Evolutionary conservation across 2,888 invertebrate species (phyloP).

Genomic region (Acanthoscelides obtectus): DNA sequence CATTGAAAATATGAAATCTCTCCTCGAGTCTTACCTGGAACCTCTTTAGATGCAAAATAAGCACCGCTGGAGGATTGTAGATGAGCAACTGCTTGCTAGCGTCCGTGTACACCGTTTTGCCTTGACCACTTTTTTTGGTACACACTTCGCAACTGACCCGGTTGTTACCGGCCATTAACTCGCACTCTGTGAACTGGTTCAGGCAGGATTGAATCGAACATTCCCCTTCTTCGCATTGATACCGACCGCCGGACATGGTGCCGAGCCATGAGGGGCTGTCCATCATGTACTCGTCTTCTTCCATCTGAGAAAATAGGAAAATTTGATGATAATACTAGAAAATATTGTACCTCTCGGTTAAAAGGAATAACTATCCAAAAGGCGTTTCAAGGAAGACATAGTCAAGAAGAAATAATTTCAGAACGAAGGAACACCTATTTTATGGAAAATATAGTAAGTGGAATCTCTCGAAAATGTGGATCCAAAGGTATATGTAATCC

Average conservation of each 20-base stretch:
- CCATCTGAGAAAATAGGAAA: constrained; percentile 36
- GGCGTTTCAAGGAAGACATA: too few species aligned
- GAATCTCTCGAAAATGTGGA: too few species aligned
- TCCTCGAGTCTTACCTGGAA: constrained; percentile 84
- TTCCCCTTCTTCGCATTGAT: constrained; percentile 71
- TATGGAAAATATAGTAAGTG: too few species aligned
- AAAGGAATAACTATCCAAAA: too few species aligned
- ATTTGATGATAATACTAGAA: neutral
- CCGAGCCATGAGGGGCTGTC: constrained; percentile 35
- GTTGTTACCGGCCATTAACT: constrained; percentile 86
- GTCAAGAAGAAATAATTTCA: too few species aligned
- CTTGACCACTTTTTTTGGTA: constrained; percentile 66
- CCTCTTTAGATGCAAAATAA: constrained; percentile 92
- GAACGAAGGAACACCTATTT: too few species aligned
- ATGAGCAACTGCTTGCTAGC: constrained; percentile 83
- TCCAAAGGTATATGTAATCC: too few species aligned
- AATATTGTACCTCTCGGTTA: too few species aligned
- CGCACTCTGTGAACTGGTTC: constrained; percentile 86
- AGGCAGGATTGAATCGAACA: constrained; percentile 86
- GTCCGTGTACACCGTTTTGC: constrained; percentile 73
- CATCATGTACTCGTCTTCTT: constrained; percentile 37
- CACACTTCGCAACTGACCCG: constrained; percentile 89
- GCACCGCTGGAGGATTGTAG: constrained; percentile 85
- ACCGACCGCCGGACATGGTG: constrained; percentile 58
- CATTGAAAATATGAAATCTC: too few species aligned